Evolutionary conservation across 2,888 invertebrate species (phyloP), one percentile per base, ranked within the genome.

Genomic region (Merodon equestris): DNA sequence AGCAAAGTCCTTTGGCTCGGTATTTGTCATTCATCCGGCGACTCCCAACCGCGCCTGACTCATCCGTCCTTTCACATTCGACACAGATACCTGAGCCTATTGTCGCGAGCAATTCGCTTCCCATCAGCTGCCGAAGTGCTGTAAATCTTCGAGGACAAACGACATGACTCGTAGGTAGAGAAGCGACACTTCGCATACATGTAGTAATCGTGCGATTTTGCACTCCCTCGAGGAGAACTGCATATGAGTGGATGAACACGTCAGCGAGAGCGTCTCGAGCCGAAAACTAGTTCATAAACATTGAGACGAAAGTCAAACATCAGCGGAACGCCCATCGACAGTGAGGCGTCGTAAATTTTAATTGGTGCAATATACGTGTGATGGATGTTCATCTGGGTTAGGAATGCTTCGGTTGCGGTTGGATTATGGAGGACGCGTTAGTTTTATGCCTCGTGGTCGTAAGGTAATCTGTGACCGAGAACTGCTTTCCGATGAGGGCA

Each of bases 311-410:
- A 34, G 42, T 13, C 45, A 34, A n/a, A 34, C 13, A 47, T 13
- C 9, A 40, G 18, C 19, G 57, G 40, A 42, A 44, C 36, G 17
- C 63, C 56, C 19, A 36, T 44, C 13, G 44, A 38, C 47, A 64
- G 70, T 70, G 60, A 74, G 56, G 40, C 40, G 74, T 15, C 53
- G 70, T 74, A 79, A 79, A 79, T 74, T 64, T 74, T 74, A 74
- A 79, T 79, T 70, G 74, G 40, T 60, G 56, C 70, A 64, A 74
- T 60, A 72, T 48, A 63, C 63, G 42, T 54, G 34, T 51, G 50
- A 27, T 53, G 27, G 14, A 36, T 47, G 50, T 34, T 9, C 18
- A 18, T 36, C 50, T 45, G 7, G 14, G 15, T 3, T 9, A 45
- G 17, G 48, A 38, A 38, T 27, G 3, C 27, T 44, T 53, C 1